Conservation (phyloP, 2,888 invertebrate genomes). For the Cyclophora albipunctata region DNA sequence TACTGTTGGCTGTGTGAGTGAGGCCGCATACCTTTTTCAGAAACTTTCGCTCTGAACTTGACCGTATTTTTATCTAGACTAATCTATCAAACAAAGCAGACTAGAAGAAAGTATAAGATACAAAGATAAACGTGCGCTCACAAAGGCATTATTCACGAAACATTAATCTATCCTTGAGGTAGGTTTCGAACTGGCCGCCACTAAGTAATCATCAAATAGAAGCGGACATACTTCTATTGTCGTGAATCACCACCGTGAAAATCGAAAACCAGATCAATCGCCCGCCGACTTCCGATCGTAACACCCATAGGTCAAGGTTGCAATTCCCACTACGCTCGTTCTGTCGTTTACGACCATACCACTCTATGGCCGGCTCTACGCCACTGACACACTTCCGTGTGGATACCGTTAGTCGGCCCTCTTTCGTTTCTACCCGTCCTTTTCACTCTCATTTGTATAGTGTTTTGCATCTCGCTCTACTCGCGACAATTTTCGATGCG, state of each 20-base stretch:
- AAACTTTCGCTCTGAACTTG: too few species aligned
- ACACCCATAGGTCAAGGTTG: slow-evolving; percentile 54
- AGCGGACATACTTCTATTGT: slow-evolving; percentile 60
- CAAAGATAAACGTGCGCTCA: neutral
- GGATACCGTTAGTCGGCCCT: slow-evolving; percentile 72
- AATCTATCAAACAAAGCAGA: too few species aligned
- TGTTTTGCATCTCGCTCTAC: slow-evolving; percentile 48
- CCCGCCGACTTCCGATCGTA: slow-evolving; percentile 41
- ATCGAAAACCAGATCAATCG: slow-evolving; percentile 57
- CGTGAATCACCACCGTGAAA: slow-evolving; percentile 71
- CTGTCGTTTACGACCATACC: slow-evolving; percentile 48
- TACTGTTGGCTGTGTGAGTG: too few species aligned
- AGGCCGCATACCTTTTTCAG: too few species aligned
- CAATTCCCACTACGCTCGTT: slow-evolving; percentile 30
- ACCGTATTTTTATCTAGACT: too few species aligned
- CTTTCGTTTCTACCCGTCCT: slow-evolving; percentile 56
- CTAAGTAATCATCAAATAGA: slow-evolving; percentile 52
- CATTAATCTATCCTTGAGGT: slow-evolving; percentile 53
- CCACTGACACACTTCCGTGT: slow-evolving; percentile 74
- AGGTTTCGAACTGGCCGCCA: slow-evolving; percentile 59
- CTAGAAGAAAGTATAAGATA: too few species aligned
- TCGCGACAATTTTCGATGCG: slow-evolving; percentile 73
- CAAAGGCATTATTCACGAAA: slow-evolving; percentile 7
- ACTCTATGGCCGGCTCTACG: slow-evolving; percentile 47
- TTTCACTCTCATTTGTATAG: slow-evolving; percentile 61